Conservation (phyloP, 2,888 invertebrate species). For the Lithosia quadra region DNA sequence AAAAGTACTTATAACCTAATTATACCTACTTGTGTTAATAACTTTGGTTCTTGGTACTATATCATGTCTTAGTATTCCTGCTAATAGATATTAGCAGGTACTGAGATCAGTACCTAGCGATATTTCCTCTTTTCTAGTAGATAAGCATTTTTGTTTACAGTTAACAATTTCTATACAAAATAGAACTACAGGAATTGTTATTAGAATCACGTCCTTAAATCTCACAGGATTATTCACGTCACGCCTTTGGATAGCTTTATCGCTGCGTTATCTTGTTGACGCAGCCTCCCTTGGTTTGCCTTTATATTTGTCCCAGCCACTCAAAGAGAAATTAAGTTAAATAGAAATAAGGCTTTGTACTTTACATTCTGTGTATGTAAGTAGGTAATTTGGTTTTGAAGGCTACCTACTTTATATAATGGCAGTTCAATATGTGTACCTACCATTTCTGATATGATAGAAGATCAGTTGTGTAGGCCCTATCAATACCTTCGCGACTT, state of each 20-base stretch:
- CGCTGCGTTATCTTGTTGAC: conserved; percentile 56
- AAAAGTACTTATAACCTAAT: no score
- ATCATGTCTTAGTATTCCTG: no score
- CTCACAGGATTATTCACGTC: conserved; percentile 57
- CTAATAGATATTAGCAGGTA: no score
- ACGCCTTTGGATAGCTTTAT: conserved; percentile 59
- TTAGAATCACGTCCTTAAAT: conserved; percentile 54
- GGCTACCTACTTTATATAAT: no score
- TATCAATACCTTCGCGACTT: no score
- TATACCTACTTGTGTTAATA: no score
- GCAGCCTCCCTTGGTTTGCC: conserved; percentile 31
- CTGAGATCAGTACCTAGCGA: not conserved
- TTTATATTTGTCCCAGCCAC: conserved; percentile 34
- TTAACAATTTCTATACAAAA: conserved; percentile 43
- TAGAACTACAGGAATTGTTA: conserved; percentile 42
- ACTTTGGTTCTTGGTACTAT: no score
- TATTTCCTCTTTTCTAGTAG: not conserved
- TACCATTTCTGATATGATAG: no score
- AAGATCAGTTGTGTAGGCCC: no score
- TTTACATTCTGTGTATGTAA: not conserved
- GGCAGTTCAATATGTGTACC: no score
- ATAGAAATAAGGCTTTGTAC: conserved; percentile 24
- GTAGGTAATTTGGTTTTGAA: not conserved
- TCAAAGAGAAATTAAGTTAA: conserved; percentile 32
- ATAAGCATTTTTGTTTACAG: conserved; percentile 35